A percentile compares a stretch with the other conserved stretches of the same genome.
Evolutionary conservation across 2,888 invertebrate species (phyloP).

Genomic region (Papilio demoleus): DNA sequence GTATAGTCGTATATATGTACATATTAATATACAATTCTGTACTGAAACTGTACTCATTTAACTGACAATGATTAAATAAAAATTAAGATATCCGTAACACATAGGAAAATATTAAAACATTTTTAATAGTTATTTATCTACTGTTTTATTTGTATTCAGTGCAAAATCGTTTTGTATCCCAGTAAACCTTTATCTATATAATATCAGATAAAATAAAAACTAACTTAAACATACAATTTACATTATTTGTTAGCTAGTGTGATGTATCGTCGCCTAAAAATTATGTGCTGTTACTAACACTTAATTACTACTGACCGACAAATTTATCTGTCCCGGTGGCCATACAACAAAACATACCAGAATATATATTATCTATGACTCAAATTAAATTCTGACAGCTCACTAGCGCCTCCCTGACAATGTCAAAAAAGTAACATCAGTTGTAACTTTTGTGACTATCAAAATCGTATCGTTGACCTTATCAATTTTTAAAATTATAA

Average conservation of each 20-base stretch:
- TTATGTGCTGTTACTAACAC: constrained; percentile 58
- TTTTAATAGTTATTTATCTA: constrained; percentile 12
- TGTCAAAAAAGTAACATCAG: no score
- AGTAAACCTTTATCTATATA: constrained; percentile 37
- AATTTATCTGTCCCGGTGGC: no score
- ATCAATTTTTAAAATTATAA: no score
- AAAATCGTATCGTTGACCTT: no score
- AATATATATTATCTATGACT: no score
- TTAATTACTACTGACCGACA: constrained; percentile 44
- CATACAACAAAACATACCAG: no score
- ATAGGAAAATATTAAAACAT: constrained; percentile 38
- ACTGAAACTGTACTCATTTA: constrained; percentile 39
- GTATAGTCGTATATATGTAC: constrained; percentile 13
- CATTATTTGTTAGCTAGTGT: constrained; percentile 59
- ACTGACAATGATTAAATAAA: constrained; percentile 28
- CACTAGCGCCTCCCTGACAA: no score
- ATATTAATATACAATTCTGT: constrained; percentile 26
- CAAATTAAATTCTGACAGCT: no score
- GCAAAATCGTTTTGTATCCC: constrained; percentile 28
- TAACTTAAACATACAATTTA: constrained; percentile 43
- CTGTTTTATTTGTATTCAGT: constrained; percentile 12
- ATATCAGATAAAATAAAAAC: constrained; percentile 49
- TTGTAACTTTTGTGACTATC: no score
- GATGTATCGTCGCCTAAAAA: constrained; percentile 62
- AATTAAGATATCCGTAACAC: constrained; percentile 40